Conservation (phyloP, 64 coral and sea anemone genomes). For the Porites australiensis region DNA sequence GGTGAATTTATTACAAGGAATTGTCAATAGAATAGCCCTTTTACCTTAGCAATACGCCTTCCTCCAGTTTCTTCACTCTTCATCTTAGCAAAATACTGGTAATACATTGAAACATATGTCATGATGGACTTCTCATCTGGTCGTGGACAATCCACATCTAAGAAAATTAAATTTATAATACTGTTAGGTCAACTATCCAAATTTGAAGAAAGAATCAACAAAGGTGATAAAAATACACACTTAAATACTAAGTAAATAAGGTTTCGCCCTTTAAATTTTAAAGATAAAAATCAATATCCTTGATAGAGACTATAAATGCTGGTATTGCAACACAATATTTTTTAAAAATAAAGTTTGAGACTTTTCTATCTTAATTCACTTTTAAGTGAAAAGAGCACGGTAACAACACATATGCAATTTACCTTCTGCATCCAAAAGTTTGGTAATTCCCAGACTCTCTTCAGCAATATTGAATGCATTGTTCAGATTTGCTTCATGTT, state of each 20-base stretch:
- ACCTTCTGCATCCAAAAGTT: conserved; percentile 97
- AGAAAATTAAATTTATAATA: background rate
- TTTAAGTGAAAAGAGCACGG: too few relatives aligned
- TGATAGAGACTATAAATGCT: too few relatives aligned
- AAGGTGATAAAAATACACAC: background rate
- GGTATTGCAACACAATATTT: too few relatives aligned
- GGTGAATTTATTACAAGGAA: too few relatives aligned
- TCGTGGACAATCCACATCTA: conserved; percentile 93
- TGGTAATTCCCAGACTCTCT: conserved; percentile 89
- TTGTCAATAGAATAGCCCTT: background rate
- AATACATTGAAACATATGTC: conserved; percentile 96
- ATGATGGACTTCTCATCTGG: conserved; percentile 97
- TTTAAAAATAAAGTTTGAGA: too few relatives aligned
- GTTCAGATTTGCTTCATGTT: conserved; percentile 92
- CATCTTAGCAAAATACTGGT: conserved; percentile 99
- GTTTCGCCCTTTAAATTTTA: too few relatives aligned
- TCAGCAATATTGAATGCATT: conserved; percentile 94
- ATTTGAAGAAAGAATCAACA: background rate
- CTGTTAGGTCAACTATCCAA: too few relatives aligned
- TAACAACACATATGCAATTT: background rate
- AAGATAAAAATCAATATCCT: too few relatives aligned
- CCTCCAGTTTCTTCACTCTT: conserved; percentile 97
- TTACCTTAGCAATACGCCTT: conserved; percentile 91
- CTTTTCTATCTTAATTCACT: too few relatives aligned
- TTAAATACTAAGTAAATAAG: too few relatives aligned